A percentile compares a stretch with the other conserved stretches of the same genome.
Evolutionary conservation across 2,888 invertebrate genomes (phyloP).

Genomic region (Pollenia griseotomentosa): DNA sequence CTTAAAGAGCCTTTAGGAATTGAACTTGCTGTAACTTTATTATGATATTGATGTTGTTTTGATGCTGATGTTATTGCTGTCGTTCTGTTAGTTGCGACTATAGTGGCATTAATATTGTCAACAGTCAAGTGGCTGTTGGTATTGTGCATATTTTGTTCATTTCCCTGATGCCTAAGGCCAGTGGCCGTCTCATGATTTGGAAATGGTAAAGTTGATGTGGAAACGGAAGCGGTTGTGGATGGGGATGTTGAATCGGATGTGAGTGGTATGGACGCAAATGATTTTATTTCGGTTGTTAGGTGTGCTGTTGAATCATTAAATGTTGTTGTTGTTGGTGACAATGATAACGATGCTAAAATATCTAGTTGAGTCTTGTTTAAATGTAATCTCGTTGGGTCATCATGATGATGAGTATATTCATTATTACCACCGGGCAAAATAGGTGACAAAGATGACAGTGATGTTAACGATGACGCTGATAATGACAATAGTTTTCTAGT

Average conservation of each 20-base stretch:
- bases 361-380: conserved; percentile 73
- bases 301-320: conserved; percentile 75
- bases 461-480: conserved; percentile 55
- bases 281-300: conserved; percentile 61
- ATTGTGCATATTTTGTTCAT: conserved; percentile 71
- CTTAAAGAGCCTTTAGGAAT: conserved; percentile 53
- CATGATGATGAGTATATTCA: background rate
- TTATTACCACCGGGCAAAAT: conserved; percentile 70
- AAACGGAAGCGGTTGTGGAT: conserved; percentile 48
- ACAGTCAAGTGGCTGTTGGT: conserved; percentile 71
- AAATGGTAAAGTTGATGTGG: conserved; percentile 57
- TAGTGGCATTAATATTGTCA: conserved; percentile 67
- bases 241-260: conserved; percentile 40
- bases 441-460: conserved; percentile 38
- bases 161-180: conserved; percentile 58
- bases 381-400: conserved; percentile 53
- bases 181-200: conserved; percentile 38
- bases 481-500: conserved; percentile 56
- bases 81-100: conserved; percentile 48
- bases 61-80: conserved; percentile 48
- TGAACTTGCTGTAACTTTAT: conserved; percentile 57
- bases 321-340: conserved; percentile 61
- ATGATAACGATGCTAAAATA: conserved; percentile 79
- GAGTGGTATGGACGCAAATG: conserved; percentile 35
- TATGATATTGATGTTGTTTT: conserved; percentile 21